phyloP scores from a whole-genome alignment of 2,888 invertebrate species.

The Phyto melanocephala region DNA sequence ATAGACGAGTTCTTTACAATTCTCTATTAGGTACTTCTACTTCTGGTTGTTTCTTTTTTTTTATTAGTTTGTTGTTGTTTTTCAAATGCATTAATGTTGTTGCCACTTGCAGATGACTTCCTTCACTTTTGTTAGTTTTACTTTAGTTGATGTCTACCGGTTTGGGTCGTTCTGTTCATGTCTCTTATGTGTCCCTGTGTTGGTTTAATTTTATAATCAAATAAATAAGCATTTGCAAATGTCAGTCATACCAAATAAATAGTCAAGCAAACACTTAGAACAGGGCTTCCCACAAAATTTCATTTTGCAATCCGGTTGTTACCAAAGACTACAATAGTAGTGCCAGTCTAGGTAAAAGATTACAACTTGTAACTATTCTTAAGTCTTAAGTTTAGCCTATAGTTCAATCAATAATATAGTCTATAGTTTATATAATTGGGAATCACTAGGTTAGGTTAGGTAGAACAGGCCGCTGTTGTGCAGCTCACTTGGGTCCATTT shows the following conservation, averaged over 20 bases:
- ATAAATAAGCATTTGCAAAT: slow-evolving; percentile 61
- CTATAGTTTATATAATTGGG: no score
- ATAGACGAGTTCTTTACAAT: slow-evolving; percentile 21
- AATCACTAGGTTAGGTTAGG: no score
- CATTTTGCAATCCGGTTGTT: no score
- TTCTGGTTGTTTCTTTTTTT: not conserved
- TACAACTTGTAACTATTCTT: no score
- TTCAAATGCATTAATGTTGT: slow-evolving; percentile 37
- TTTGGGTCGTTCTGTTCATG: slow-evolving; percentile 24
- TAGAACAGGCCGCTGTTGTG: no score
- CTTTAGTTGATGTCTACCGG: slow-evolving; percentile 40
- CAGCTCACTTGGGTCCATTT: no score
- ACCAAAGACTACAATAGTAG: no score
- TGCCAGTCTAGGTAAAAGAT: no score
- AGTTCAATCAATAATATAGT: no score
- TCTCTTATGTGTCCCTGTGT: slow-evolving; percentile 2
- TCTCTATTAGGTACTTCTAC: not conserved
- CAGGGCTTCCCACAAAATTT: no score
- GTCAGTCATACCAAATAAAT: slow-evolving; percentile 16
- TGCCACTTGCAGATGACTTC: slow-evolving; percentile 52
- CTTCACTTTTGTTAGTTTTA: slow-evolving; percentile 2
- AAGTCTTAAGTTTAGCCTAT: no score
- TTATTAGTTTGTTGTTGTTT: not conserved
- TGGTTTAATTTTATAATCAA: slow-evolving; percentile 48
- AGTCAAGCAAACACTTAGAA: not conserved